Conservation (phyloP, 2,113 vertebrate species). For the Zosterops lateralis region DNA sequence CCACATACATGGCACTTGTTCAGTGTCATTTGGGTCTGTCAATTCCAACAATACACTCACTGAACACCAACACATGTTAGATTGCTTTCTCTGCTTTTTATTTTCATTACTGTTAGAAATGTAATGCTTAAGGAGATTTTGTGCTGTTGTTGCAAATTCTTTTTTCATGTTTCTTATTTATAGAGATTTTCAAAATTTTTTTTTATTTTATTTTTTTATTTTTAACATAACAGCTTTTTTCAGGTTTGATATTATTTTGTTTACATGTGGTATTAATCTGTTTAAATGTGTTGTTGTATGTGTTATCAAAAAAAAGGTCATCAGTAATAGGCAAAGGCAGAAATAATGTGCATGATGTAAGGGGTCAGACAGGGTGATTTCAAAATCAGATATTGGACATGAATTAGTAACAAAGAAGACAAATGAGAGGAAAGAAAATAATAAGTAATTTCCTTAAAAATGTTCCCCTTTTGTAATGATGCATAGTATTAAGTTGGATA, state of each 20-base stretch:
- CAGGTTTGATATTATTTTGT: not conserved
- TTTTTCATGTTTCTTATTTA: not conserved
- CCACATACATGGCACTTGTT: not conserved
- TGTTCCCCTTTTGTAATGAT: not conserved
- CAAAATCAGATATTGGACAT: not conserved
- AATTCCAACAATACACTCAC: not conserved
- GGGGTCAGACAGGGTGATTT: not conserved
- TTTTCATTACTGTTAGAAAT: not conserved
- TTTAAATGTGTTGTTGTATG: not conserved
- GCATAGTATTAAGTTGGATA: not conserved
- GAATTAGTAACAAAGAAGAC: not conserved
- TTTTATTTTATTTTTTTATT: not conserved
- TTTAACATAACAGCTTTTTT: not conserved
- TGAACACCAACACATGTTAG: fast-evolving
- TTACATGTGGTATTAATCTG: not conserved
- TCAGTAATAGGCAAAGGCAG: not conserved
- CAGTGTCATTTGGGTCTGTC: not conserved
- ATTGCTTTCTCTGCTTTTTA: not conserved
- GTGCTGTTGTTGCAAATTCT: not conserved
- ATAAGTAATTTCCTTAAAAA: not conserved
- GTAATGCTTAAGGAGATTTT: not conserved
- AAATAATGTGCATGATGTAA: not conserved
- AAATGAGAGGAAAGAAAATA: not conserved
- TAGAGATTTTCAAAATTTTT: not conserved
- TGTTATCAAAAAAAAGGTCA: not conserved